phyloP scores from a whole-genome alignment of 2,797 vertebrate species.

The Hoplostethus atlanticus region DNA sequence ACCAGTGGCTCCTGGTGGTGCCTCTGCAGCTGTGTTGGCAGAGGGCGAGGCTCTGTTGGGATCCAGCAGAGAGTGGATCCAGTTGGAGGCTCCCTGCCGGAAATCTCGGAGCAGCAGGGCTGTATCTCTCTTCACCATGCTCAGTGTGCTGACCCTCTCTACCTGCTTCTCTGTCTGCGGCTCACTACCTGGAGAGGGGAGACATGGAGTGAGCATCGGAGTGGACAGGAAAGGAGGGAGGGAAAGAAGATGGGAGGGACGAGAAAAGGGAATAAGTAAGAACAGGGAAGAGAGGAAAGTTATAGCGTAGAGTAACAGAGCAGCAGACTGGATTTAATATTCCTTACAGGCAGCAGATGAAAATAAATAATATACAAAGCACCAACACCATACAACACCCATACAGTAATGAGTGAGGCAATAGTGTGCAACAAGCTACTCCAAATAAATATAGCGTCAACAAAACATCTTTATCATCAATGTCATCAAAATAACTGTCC shows the following conservation, averaged over 20 bases:
- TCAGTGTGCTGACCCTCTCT: constrained; percentile 87
- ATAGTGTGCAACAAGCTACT: too few species aligned
- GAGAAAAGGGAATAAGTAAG: constrained; percentile 15
- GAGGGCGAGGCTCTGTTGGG: constrained; percentile 64
- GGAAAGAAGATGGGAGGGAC: not conserved
- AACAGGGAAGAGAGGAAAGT: constrained; percentile 27
- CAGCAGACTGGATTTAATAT: constrained; percentile 7
- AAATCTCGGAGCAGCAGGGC: constrained; percentile 87
- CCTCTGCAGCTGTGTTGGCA: constrained; percentile 51
- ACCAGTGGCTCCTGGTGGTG: constrained; percentile 57
- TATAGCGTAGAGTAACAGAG: constrained; percentile 22
- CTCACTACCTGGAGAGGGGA: constrained; percentile 68
- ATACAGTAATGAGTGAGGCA: not conserved
- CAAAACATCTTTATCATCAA: too few species aligned
- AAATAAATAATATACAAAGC: constrained; percentile 1
- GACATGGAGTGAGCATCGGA: not conserved
- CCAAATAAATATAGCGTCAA: too few species aligned
- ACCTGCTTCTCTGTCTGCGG: constrained; percentile 83
- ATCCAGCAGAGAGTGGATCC: constrained; percentile 90
- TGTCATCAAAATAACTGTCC: too few species aligned
- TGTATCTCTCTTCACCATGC: constrained; percentile 87
- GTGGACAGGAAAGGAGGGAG: not conserved
- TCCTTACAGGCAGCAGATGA: constrained; percentile 1
- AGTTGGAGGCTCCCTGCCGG: constrained; percentile 89
- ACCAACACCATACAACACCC: constrained; percentile 1